Conservation (phyloP, 2,888 invertebrate genomes). For the Nudaria mundana region DNA sequence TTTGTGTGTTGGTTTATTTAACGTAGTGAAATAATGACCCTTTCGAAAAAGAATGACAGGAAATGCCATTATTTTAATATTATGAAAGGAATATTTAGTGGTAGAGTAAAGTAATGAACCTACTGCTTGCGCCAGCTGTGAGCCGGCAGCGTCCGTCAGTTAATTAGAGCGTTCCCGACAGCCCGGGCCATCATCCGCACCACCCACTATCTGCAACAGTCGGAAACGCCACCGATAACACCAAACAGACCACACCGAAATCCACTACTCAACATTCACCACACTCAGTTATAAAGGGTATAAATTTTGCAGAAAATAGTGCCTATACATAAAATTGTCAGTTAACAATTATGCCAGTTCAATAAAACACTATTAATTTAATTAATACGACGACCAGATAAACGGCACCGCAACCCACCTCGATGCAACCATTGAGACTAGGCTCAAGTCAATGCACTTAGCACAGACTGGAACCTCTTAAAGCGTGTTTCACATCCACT, state of each 20-base stretch:
- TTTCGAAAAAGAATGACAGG: too few relatives aligned
- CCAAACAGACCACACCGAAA: conserved; percentile 52
- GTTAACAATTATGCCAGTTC: conserved; percentile 34
- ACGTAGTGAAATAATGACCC: too few relatives aligned
- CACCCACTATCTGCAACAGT: conserved; percentile 76
- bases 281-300: conserved; percentile 20
- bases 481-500: conserved; percentile 45
- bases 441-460: conserved; percentile 43
- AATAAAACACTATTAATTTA: conserved; percentile 56
- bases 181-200: conserved; percentile 72
- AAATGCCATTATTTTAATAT: too few relatives aligned
- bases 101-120: conserved; percentile 35
- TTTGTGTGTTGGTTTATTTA: too few relatives aligned
- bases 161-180: conserved; percentile 67
- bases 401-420: conserved; percentile 67
- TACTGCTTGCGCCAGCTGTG: conserved; percentile 76
- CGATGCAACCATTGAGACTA: conserved; percentile 55
- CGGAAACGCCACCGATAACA: conserved; percentile 76
- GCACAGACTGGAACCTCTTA: conserved; percentile 35
- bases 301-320: conserved; percentile 20
- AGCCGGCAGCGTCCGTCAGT: conserved; percentile 79
- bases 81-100: conserved; percentile 28
- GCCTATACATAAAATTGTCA: conserved; percentile 21
- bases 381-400: conserved; percentile 66
- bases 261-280: conserved; percentile 27